Evolutionary conservation across 2,113 vertebrate species (phyloP), one percentile per base, ranked within the genome.

Genomic region (Notothenia rossii): DNA sequence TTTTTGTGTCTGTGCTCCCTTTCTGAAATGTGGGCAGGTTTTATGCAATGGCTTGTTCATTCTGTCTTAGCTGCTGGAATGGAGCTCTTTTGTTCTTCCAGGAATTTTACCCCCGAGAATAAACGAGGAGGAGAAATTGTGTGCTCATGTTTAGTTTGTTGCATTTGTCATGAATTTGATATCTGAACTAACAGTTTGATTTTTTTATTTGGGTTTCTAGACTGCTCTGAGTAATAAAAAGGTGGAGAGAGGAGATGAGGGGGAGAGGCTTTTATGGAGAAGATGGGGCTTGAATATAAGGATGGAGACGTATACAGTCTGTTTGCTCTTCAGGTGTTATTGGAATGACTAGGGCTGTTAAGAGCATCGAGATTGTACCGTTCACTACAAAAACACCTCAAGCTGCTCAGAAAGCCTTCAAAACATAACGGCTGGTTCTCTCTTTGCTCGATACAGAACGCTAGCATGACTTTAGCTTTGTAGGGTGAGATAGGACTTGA

Each of bases 21-120:
- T 78, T 88, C 70, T 86, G 29, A 84, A 87, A 81, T 73, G 79
- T 89, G 84, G 85, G 85, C 72, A 77, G 86, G 79, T 79, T 90
- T 89, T 79, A 20, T 85, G 64, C 7, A 40, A 66, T 62, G 74
- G 45, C 54, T 75, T 68, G 22, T 80, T 82, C 63, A 29, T 72
- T 85, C 59, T 46, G 64, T 83, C 68, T 82, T 14, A 45, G 79
- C 77, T 81, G 76, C 81, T 79, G 73, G 62, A 84, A 72, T 15
- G 53, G 72, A 64, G 76, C 53, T 77, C 53, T 78, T 80, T 90
- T 77, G 77, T 86, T 89, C 86, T 66, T 68, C 63, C 51, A 72
- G 51, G 72, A 79, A 75, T 81, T 67, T 82, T 54, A 59, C 59
- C 70, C 71, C 46, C 2, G 40, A 61, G 53, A 75, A 50, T 40